A percentile compares a stretch with the other conserved stretches of the same genome.
phyloP scores from a whole-genome alignment of 2,113 vertebrate genomes.

The Pelobates fuscus region DNA sequence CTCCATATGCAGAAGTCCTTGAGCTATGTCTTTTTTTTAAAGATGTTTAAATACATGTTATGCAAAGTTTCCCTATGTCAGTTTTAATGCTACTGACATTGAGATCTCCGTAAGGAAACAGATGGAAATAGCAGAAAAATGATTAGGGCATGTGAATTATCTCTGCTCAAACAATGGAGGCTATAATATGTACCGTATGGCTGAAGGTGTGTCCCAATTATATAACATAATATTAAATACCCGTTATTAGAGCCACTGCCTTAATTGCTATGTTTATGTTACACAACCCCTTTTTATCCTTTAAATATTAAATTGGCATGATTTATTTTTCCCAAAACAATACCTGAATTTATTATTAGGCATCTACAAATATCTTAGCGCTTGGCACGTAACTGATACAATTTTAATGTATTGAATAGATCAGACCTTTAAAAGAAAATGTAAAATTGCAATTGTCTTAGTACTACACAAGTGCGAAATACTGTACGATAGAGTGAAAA shows the following conservation, averaged over 20 bases:
- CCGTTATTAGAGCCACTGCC: constrained; percentile 11
- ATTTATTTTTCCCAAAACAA: too few relatives aligned
- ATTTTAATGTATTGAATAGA: too few relatives aligned
- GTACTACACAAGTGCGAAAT: too few relatives aligned
- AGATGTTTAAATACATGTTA: neutral
- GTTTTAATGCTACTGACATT: neutral
- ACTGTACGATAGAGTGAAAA: too few relatives aligned
- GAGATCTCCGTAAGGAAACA: constrained; percentile 15
- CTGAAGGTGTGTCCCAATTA: constrained; percentile 22
- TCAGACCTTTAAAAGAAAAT: too few relatives aligned
- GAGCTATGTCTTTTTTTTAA: too few relatives aligned
- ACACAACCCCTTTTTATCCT: neutral
- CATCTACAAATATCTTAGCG: too few relatives aligned
- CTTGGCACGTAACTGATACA: too few relatives aligned
- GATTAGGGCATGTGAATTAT: constrained; percentile 29
- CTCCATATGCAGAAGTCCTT: too few relatives aligned
- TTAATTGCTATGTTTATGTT: constrained; percentile 26
- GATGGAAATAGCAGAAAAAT: constrained; percentile 29
- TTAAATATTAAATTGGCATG: neutral
- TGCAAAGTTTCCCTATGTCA: neutral
- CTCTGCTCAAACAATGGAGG: constrained; percentile 13
- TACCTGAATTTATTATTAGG: too few relatives aligned
- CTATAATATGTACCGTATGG: constrained; percentile 1
- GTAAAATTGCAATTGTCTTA: too few relatives aligned
- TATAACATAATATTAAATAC: constrained; percentile 26